Base-by-base conservation (phyloP, 2,888 invertebrate species). In the Sarcophaga subvicina region DNA sequence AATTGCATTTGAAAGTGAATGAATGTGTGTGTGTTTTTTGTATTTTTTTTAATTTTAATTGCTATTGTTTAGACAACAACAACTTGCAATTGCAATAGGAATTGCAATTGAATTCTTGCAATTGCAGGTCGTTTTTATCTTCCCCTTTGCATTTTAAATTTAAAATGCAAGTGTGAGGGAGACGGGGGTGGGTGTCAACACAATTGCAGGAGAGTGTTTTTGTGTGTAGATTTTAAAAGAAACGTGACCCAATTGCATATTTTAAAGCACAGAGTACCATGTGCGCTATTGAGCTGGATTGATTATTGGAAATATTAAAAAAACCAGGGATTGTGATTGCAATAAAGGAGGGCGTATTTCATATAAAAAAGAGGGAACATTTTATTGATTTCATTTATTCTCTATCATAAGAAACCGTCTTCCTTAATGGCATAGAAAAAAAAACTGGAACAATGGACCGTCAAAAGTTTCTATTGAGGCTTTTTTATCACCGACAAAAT, bases 11-110 rank as follows among this genome's bases (percentile, higher is more conserved):
- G 12, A 14, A 14, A 54, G 17, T 54, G 17, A 54, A 54, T 14
- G 17, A 54, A 49, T 37, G 37, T 37, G 37, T 2, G 8, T 37
- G 10, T 37, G 37, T 37, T 49, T 49, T 49, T 14, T 49, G 25
- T 54, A 17, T 86, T 89, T 88, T 89, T 88, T 83, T 73, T 22
- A 67, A 81, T 73, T 59, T 69, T 80, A 45, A 20, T 62, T 73
- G 81, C 81, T 62, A 73, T 82, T 82, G 79, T 86, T 81, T 77
- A 72, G 76, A 72, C 83, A 83, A 73, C 78, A 37, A 37, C 37
- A 37, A 37, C 14, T 49, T 14, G 17, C 54, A 17, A 54, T 54
- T 17, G 54, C 54, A 54, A 54, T 54, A 14, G 4, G 17, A 17
- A 14, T 14, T 54, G 12, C 54, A 54, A 14, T 54, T 14, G 12